A percentile compares a stretch with the other conserved stretches of the same genome.
Evolutionary conservation across 2,888 invertebrate genomes (phyloP).

Genomic region (Erebia palarica): DNA sequence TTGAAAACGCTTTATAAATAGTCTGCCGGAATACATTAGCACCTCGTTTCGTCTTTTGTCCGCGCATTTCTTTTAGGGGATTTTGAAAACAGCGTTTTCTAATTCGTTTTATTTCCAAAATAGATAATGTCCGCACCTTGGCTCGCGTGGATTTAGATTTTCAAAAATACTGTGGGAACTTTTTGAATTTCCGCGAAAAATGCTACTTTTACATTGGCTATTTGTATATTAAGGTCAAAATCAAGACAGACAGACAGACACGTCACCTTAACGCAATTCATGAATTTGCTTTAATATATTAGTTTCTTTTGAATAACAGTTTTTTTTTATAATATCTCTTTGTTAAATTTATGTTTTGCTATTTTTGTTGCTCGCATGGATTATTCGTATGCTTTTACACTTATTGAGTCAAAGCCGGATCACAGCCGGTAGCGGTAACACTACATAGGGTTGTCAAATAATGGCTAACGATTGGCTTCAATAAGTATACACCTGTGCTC

Average conservation of each 20-base stretch:
- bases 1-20: conserved; percentile 35
- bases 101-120: not conserved
- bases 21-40: conserved; percentile 35
- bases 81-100: conserved; percentile 15
- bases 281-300: too few species aligned
- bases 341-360: conserved; percentile 10
- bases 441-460: conserved; percentile 6
- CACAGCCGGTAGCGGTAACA: conserved; percentile 17
- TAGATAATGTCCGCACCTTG: not conserved
- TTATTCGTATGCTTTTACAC: conserved; percentile 32
- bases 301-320: too few species aligned
- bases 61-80: conserved; percentile 26
- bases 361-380: conserved; percentile 16
- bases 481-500: not conserved
- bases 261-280: too few species aligned
- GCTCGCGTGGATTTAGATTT: not conserved
- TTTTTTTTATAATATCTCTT: not conserved
- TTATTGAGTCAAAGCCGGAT: conserved; percentile 30
- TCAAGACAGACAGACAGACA: too few species aligned
- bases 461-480: not conserved
- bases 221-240: too few species aligned
- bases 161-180: too few species aligned
- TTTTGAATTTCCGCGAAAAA: too few species aligned
- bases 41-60: conserved; percentile 31
- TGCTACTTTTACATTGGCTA: too few species aligned